Base-by-base conservation (phyloP, 2,797 vertebrate genomes). In the Pampus argenteus region DNA sequence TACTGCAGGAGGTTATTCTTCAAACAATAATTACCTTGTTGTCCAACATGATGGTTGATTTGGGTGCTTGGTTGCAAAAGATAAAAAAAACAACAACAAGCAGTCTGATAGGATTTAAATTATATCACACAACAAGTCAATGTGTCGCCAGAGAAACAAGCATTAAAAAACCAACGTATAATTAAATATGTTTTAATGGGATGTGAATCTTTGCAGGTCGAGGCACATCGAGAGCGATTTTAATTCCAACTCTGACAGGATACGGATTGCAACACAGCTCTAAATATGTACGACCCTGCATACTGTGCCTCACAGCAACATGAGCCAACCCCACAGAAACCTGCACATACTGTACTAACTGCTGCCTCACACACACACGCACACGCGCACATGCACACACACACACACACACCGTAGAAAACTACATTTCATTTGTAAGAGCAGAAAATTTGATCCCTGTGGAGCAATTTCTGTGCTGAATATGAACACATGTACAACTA, bases 131-230 rank as follows among this genome's bases (percentile, higher is more conserved):
- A n/a, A n/a, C n/a, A n/a, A n/a, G n/a, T n/a, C n/a, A n/a, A n/a
- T n/a, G n/a, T n/a, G n/a, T n/a, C n/a, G n/a, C n/a, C n/a, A n/a
- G n/a, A n/a, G n/a, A n/a, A n/a, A n/a, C n/a, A n/a, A n/a, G n/a
- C n/a, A n/a, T n/a, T n/a, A n/a, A n/a, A n/a, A n/a, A n/a, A n/a
- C n/a, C n/a, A n/a, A n/a, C n/a, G n/a, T n/a, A n/a, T n/a, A n/a
- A n/a, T n/a, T n/a, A n/a, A n/a, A n/a, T n/a, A n/a, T n/a, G n/a
- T n/a, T n/a, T n/a, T n/a, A n/a, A 70, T 45, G 54, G 70, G 59
- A 78, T 71, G 65, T 34, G 48, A 76, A 17, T 38, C 66, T 79
- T 47, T 47, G 73, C 86, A 88, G 58, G 82, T 82, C 1, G 44
- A 20, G 77, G 63, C 78, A 72, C 1, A 75, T 47, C 11, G 66